These are phyloP conservation scores for Busseola fusca DNA, from an alignment of 2,888 invertebrate genomes.

Conservation along the genomic window DNA sequence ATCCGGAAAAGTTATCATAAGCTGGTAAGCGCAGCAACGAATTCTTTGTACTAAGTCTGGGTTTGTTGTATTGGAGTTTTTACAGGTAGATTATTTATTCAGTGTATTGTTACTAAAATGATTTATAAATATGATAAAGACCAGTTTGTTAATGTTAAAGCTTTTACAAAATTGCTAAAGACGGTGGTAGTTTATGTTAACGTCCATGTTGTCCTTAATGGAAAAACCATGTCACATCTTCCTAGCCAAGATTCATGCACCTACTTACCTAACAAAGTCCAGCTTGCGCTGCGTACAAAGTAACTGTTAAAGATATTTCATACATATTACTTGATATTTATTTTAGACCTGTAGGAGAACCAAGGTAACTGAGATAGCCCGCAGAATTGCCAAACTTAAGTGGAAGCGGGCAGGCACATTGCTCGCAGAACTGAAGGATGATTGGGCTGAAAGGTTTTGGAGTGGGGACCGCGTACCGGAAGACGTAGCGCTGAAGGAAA, in stretches of 20 bases:
- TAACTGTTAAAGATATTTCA: neutral
- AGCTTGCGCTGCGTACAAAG: neutral
- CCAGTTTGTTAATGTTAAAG: neutral
- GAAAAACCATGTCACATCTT: slow-evolving; percentile 5
- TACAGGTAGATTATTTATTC: no score
- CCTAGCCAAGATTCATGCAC: slow-evolving; percentile 1
- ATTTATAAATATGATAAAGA: neutral
- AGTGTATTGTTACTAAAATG: neutral
- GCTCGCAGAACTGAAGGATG: neutral
- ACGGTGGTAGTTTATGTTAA: neutral
- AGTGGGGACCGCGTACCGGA: neutral
- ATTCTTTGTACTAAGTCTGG: neutral
- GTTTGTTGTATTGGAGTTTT: no score
- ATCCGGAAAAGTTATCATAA: neutral
- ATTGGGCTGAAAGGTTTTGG: neutral
- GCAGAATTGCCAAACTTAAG: neutral
- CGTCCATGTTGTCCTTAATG: slow-evolving; percentile 11
- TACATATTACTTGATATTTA: neutral
- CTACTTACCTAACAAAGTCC: neutral
- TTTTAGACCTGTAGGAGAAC: neutral
- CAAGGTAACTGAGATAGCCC: neutral
- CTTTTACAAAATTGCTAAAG: slow-evolving; percentile 6
- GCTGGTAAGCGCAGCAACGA: no score
- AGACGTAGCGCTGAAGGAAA: neutral
- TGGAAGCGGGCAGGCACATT: neutral